Evolutionary conservation across 2,797 vertebrate species (phyloP).

Genomic region (Graptemys geographica): DNA sequence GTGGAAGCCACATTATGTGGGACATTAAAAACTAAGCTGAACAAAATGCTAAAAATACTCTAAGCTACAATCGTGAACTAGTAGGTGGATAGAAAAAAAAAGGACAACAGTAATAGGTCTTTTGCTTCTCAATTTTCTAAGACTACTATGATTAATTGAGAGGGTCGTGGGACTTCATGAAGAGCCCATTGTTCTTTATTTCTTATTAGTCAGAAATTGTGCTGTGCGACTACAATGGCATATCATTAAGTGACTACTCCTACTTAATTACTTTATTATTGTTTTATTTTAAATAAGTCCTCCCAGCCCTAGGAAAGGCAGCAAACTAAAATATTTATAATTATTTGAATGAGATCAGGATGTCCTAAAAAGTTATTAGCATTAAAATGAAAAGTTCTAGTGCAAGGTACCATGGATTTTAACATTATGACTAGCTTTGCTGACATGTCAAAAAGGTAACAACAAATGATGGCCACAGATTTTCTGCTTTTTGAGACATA

Average conservation of each 20-base stretch:
- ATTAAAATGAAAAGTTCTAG: not conserved
- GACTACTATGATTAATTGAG: not conserved
- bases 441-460: not conserved
- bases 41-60: constrained; percentile 27
- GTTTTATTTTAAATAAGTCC: not conserved
- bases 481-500: not conserved
- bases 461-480: not conserved
- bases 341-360: not conserved
- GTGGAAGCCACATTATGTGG: not conserved
- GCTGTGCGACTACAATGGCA: not conserved
- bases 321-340: not conserved
- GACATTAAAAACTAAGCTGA: constrained; percentile 49
- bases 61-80: not conserved
- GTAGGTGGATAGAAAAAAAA: not conserved
- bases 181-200: constrained; percentile 5
- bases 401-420: not conserved
- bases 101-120: constrained; percentile 13
- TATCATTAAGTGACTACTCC: not conserved
- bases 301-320: not conserved
- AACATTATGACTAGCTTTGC: not conserved
- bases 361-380: not conserved
- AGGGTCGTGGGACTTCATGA: not conserved
- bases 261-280: not conserved
- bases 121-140: not conserved
- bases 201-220: not conserved